Evolutionary conservation across 2,888 invertebrate species (phyloP).

Genomic region (Sarcophaga caerulescens): DNA sequence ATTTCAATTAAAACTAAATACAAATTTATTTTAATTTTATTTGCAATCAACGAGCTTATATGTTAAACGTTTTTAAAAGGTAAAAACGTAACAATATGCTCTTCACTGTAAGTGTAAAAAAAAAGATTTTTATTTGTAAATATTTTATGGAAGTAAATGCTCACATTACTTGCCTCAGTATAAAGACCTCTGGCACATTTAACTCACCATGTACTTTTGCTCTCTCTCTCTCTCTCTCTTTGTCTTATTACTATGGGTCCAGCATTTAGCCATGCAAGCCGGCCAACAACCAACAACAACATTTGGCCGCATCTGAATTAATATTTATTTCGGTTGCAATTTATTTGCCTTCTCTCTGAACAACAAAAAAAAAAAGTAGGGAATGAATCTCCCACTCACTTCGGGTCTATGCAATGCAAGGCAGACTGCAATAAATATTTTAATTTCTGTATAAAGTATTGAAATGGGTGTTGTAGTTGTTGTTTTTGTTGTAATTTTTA

Average conservation of each 20-base stretch:
- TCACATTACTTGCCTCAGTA: background rate
- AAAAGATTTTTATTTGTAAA: background rate
- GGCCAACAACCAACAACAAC: background rate
- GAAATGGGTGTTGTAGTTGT: background rate
- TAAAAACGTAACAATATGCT: background rate
- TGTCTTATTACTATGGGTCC: no score
- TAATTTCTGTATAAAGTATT: background rate
- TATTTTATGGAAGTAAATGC: background rate
- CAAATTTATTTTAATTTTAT: no score
- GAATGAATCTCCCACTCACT: no score
- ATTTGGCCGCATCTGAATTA: background rate
- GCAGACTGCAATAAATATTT: background rate
- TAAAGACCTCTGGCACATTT: background rate
- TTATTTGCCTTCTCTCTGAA: no score
- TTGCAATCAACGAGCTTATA: no score
- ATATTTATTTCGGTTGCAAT: background rate
- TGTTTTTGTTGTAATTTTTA: background rate
- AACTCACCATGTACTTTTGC: no score
- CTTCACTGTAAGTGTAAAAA: background rate
- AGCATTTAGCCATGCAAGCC: background rate
- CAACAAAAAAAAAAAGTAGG: no score
- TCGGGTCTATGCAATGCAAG: no score
- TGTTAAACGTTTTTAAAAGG: no score
- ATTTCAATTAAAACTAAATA: no score
- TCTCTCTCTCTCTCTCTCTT: no score